phyloP scores from a whole-genome alignment of 2,113 vertebrate species.

The Hippocampus barbouri region DNA sequence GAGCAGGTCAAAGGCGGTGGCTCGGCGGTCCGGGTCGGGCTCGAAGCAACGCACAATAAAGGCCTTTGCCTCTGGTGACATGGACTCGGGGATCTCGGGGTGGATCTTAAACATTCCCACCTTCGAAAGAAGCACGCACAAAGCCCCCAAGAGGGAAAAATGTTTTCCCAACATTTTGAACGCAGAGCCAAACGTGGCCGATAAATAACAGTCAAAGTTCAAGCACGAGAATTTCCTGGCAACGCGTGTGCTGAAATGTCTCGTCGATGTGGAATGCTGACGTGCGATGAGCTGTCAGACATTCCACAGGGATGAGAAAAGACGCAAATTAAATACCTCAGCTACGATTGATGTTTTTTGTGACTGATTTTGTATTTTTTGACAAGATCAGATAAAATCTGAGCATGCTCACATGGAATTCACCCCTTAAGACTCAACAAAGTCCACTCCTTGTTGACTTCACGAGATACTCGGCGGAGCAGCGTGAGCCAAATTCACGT shows the following conservation, averaged over 20 bases:
- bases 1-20: slow-evolving; percentile 85
- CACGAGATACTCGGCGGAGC: background rate
- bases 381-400: background rate
- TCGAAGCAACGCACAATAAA: slow-evolving; percentile 96
- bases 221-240: background rate
- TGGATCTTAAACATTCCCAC: slow-evolving; percentile 99
- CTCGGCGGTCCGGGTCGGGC: slow-evolving; percentile 88
- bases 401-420: background rate
- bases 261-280: slow-evolving; percentile 41
- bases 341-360: background rate
- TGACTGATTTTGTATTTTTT: background rate
- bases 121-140: slow-evolving; percentile 58
- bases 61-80: slow-evolving; percentile 93
- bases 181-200: background rate
- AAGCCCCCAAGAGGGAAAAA: background rate
- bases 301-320: slow-evolving; percentile 46
- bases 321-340: background rate
- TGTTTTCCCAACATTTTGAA: background rate
- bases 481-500: slow-evolving; percentile 5
- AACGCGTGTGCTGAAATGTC: slow-evolving; percentile 28
- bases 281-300: slow-evolving; percentile 35
- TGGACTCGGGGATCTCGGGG: slow-evolving; percentile 95
- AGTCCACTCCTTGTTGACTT: background rate
- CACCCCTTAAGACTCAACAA: background rate
- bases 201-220: slow-evolving; percentile 9